Conservation (phyloP, 37 sponge, comb jelly and placozoan genomes). For the Lycopodina hypogea region DNA sequence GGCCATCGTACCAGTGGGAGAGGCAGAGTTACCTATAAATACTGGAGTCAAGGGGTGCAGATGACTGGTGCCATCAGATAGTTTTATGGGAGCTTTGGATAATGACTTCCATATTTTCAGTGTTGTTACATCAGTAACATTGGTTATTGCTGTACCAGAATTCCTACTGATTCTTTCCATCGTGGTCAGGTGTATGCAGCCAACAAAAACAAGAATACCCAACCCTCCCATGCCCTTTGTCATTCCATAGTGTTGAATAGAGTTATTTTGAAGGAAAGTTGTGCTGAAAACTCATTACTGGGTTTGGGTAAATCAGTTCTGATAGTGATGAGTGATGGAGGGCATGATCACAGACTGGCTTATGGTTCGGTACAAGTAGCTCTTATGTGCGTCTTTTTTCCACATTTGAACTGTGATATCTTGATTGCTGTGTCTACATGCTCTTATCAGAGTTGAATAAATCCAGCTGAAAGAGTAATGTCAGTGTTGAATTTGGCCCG, state of each 20-base stretch:
- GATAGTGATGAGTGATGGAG: constrained; percentile 25
- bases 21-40: constrained; percentile 9
- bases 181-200: constrained; percentile 21
- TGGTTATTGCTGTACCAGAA: constrained; percentile 17
- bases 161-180: constrained; percentile 18
- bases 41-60: constrained; percentile 23
- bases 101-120: constrained; percentile 34
- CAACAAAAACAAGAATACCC: constrained; percentile 19
- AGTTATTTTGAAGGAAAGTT: constrained; percentile 3
- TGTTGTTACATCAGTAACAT: constrained; percentile 35
- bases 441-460: constrained; percentile 30
- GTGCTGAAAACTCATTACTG: not conserved
- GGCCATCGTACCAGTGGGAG: constrained; percentile 19
- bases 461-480: constrained; percentile 38
- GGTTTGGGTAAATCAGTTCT: not conserved
- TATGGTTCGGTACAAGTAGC: constrained; percentile 36
- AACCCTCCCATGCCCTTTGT: constrained; percentile 14
- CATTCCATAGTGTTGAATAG: constrained; percentile 18
- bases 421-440: constrained; percentile 22
- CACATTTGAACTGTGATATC: constrained; percentile 29
- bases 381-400: constrained; percentile 13
- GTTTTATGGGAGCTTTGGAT: constrained; percentile 12
- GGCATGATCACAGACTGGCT: constrained; percentile 37
- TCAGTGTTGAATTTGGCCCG: constrained; percentile 19
- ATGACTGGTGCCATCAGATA: not conserved